Evolutionary conservation across 2,888 invertebrate species (phyloP), one percentile per base, ranked within the genome.

Genomic region (Pediacus dermestoides): DNA sequence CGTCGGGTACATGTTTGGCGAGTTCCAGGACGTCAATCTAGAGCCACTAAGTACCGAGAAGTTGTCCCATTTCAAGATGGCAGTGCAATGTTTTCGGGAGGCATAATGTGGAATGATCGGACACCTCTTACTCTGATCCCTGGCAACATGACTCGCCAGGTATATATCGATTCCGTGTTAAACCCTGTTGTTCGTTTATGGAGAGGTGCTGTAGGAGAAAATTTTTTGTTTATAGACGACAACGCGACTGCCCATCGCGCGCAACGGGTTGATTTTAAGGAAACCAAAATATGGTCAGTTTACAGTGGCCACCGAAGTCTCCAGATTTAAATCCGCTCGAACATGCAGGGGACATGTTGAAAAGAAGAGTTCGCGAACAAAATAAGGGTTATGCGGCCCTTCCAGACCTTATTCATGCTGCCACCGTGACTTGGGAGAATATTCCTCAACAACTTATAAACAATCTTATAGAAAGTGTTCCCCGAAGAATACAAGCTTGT

Each of bases 1-100:
- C 26, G 26, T 26, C 26, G 8, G 10, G 10, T 26, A n/a, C 26
- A 10, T 26, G 26, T 26, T n/a, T 26, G 26, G 26, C 8, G 10
- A 9, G 26, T 7, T 7, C 26, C 8, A n/a, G 8, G 8, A 7
- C 21, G 21, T 18, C 21, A n/a, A n/a, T n/a, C n/a, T n/a, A n/a
- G n/a, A n/a, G n/a, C n/a, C n/a, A n/a, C n/a, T n/a, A n/a, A n/a
- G n/a, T n/a, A n/a, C n/a, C n/a, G n/a, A n/a, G n/a, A n/a, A n/a
- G n/a, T n/a, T n/a, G n/a, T n/a, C n/a, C n/a, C n/a, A 18, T n/a
- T 18, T 7, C 6, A n/a, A 7, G 21, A n/a, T 18, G 21, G 21
- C 6, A n/a, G 21, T n/a, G 21, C 21, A 7, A 18, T 18, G 21
- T 18, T 18, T 18, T 18, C 6, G 21, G 21, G 6, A 18, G 21